A percentile compares a stretch with the other conserved stretches of the same genome.
Conservation (phyloP, 2,888 invertebrate genomes). For the Ophioninae sp. region DNA sequence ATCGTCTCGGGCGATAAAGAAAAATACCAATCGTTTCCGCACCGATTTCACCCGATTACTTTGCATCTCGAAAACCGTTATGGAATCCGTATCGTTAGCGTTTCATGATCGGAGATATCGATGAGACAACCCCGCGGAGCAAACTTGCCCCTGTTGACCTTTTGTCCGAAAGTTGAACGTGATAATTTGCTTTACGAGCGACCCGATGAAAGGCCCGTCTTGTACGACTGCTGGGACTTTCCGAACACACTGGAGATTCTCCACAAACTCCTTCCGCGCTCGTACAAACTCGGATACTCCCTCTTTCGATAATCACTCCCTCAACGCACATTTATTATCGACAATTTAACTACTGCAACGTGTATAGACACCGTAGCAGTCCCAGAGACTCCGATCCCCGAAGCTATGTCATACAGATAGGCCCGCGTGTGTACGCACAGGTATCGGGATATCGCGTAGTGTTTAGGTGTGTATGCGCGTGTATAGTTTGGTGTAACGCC, state of each 20-base stretch:
- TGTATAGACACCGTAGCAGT: constrained; percentile 66
- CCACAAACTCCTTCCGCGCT: constrained; percentile 37
- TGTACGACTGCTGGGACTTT: constrained; percentile 32
- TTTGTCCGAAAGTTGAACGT: constrained; percentile 26
- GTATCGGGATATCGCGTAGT: background rate
- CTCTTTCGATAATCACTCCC: constrained; percentile 66
- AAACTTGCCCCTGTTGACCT: constrained; percentile 33
- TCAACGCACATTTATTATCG: constrained; percentile 76
- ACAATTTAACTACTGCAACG: constrained; percentile 78
- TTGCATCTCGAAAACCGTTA: constrained; percentile 18
- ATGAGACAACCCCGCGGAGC: background rate
- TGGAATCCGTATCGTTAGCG: constrained; percentile 14
- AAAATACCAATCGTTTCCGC: constrained; percentile 17
- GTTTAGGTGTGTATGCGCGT: background rate
- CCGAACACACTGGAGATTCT: constrained; percentile 48
- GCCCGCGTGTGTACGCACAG: background rate
- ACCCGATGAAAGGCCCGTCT: constrained; percentile 39
- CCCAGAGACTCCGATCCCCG: constrained; percentile 33
- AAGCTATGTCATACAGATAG: constrained; percentile 67
- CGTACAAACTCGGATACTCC: constrained; percentile 10
- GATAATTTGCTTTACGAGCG: constrained; percentile 36
- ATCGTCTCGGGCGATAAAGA: constrained; percentile 8
- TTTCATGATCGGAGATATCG: constrained; percentile 19
- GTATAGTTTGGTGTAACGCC: constrained; percentile 59
- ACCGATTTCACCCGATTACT: constrained; percentile 24